Conservation (phyloP, 2,888 invertebrate species). For the Julus scanicus region DNA sequence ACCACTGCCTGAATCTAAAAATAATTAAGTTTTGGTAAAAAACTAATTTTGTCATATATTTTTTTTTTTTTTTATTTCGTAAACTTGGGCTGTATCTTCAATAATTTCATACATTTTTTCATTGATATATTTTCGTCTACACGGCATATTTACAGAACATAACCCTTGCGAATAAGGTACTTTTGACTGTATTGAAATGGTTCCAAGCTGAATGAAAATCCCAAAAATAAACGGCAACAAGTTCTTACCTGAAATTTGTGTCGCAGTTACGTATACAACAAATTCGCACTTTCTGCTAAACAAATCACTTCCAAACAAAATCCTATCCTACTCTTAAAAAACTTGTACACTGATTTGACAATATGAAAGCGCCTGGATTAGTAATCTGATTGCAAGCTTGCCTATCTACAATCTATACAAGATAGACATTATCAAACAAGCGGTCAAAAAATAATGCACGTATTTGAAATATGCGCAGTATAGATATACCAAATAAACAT, state of each 20-base stretch:
- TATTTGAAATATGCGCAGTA: not conserved
- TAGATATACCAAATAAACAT: not conserved
- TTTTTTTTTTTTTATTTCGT: too few relatives aligned
- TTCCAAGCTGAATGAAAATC: not conserved
- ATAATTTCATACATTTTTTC: too few relatives aligned
- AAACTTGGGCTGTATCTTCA: too few relatives aligned
- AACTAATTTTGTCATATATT: too few relatives aligned
- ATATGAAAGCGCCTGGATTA: not conserved
- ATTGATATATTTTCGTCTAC: too few relatives aligned
- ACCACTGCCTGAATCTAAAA: too few relatives aligned
- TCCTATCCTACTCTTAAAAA: not conserved
- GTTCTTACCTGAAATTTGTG: constrained; percentile 30
- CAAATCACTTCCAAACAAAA: not conserved
- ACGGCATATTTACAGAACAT: too few relatives aligned
- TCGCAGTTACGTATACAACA: not conserved
- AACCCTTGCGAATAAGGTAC: not conserved
- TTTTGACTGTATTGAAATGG: not conserved
- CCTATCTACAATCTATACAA: not conserved
- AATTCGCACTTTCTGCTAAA: not conserved
- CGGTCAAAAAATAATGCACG: not conserved
- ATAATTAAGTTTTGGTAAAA: too few relatives aligned
- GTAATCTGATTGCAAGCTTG: not conserved
- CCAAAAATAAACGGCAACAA: not conserved
- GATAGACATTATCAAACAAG: not conserved
- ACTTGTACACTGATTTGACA: not conserved